These are phyloP conservation scores for Meleagris gallopavo DNA, from an alignment of 2,113 vertebrate species.

Conservation along the genomic window DNA sequence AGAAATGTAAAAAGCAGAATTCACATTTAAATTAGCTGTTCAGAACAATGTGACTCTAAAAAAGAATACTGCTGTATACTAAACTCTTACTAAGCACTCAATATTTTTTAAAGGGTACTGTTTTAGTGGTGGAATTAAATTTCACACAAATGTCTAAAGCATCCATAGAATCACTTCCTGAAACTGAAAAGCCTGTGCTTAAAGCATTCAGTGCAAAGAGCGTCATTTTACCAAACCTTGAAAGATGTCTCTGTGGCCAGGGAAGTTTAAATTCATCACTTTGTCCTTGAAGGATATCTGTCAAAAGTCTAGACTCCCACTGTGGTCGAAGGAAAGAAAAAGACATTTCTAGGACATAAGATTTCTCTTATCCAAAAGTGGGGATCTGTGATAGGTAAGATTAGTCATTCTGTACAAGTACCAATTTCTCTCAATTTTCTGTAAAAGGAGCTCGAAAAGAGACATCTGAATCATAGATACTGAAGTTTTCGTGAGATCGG, in stretches of 20 bases:
- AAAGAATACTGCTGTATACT: background rate
- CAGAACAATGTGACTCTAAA: background rate
- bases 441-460: background rate
- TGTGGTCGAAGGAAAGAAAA: background rate
- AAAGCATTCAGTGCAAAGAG: background rate
- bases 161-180: background rate
- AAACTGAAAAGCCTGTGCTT: background rate
- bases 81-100: background rate
- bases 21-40: constrained; percentile 22
- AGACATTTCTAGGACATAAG: background rate
- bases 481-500: background rate
- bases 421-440: background rate
- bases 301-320: background rate
- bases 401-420: background rate
- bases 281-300: background rate
- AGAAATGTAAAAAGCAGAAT: background rate
- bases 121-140: constrained; percentile 35
- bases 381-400: background rate
- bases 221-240: background rate
- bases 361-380: background rate
- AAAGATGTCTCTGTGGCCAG: background rate
- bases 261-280: background rate
- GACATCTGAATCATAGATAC: background rate
- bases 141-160: constrained; percentile 10
- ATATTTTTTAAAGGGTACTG: background rate